phyloP scores from a whole-genome alignment of 2,113 vertebrate genomes.

The Colistium nudipinnis region DNA sequence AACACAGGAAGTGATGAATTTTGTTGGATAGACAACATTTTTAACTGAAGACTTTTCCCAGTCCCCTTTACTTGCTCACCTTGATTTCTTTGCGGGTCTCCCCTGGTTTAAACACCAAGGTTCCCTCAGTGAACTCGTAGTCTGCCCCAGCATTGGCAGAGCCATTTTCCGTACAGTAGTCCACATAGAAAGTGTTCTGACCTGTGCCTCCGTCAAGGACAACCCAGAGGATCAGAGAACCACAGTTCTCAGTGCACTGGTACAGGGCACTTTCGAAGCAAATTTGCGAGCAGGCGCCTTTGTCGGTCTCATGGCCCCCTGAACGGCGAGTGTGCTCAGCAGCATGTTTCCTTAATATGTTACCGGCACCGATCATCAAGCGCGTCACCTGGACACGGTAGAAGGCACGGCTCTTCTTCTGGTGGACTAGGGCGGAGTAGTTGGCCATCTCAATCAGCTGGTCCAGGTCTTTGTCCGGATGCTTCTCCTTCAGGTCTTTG shows the following conservation, averaged over 20 bases:
- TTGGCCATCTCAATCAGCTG: conserved; percentile 94
- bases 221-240: conserved; percentile 83
- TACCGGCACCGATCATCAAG: conserved; percentile 92
- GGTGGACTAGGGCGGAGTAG: conserved; percentile 88
- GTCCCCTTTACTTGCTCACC: conserved; percentile 51
- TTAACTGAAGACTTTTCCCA: background rate
- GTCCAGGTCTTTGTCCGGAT: conserved; percentile 92
- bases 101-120: conserved; percentile 80
- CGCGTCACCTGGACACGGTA: conserved; percentile 94
- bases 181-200: conserved; percentile 89
- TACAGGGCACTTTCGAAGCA: conserved; percentile 90
- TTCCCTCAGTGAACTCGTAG: conserved; percentile 84
- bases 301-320: conserved; percentile 42
- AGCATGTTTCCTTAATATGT: conserved; percentile 88
- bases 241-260: conserved; percentile 94
- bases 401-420: conserved; percentile 95
- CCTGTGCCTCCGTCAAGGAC: conserved; percentile 82
- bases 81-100: conserved; percentile 80
- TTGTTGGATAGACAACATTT: background rate
- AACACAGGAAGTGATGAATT: too few species aligned
- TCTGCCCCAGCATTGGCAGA: conserved; percentile 93
- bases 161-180: conserved; percentile 94
- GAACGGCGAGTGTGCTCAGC: conserved; percentile 79
- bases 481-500: conserved; percentile 92
- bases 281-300: conserved; percentile 83